Percentiles rank a stretch among this genome's conserved stretches.
These are phyloP conservation scores for Aramus guarauna DNA, from an alignment of 2,113 vertebrate genomes.

Conservation along the genomic window DNA sequence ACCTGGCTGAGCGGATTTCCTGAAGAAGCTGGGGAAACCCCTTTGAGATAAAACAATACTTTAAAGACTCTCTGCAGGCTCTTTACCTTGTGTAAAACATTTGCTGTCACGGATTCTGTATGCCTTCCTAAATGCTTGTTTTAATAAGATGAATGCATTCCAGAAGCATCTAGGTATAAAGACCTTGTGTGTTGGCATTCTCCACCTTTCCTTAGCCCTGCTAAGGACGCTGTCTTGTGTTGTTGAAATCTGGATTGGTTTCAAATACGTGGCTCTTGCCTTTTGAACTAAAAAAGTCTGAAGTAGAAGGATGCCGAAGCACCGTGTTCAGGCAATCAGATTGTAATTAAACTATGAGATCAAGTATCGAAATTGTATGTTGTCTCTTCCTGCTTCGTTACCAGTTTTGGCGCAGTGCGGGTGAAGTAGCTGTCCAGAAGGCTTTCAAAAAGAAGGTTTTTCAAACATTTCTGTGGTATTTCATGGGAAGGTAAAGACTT, in stretches of 20 bases:
- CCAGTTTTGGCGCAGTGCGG: not conserved
- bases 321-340: not conserved
- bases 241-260: not conserved
- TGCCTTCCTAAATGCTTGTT: not conserved
- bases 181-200: rapidly evolving
- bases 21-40: not conserved
- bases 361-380: rapidly evolving
- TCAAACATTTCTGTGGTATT: not conserved
- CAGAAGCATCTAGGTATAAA: not conserved
- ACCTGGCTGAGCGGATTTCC: not conserved
- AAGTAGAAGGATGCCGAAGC: not conserved
- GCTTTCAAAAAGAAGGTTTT: not conserved
- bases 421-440: not conserved
- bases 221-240: rapidly evolving
- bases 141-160: not conserved
- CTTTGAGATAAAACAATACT: not conserved
- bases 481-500: not conserved
- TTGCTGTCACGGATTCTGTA: not conserved
- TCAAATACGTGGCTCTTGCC: not conserved
- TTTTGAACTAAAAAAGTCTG: not conserved
- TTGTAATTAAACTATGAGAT: not conserved
- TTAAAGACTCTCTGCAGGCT: not conserved
- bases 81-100: not conserved
- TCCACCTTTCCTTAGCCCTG: not conserved
- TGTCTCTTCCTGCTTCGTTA: not conserved